Base-by-base conservation (phyloP, 2,113 vertebrate genomes). In the Oncorhynchus gorbuscha region DNA sequence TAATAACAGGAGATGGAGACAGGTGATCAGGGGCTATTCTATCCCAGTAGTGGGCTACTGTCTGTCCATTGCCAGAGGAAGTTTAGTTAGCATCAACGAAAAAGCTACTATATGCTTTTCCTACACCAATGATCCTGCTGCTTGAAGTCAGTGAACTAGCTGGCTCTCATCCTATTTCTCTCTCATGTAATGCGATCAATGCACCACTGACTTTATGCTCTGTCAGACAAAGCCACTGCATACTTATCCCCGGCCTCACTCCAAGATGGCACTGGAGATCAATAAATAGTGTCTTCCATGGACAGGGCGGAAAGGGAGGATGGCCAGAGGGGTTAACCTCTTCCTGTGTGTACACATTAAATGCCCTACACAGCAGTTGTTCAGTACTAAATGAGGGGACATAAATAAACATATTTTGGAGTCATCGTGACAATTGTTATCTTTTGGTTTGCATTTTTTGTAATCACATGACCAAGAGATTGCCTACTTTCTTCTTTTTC, bases 191-290 rank as follows among this genome's bases (percentile, higher is more conserved):
- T 71, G 70, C 16, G 78, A 80, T 86, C 6, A 32, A 72, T 58
- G 49, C 51, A 14, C 28, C 18, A 14, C 16, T 72, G 71, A 72
- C 35, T 69, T 69, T 39, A 32, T 39, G 70, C 65, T 64, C 66
- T 76, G 59, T 24, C 65, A 77, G 26, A 55, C 55, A 48, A 67
- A 77, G 68, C 49, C 51, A 78, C 75, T 75, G 71, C 75, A 86
- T 79, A 81, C 77, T 76, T 77, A 62, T 71, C 77, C 22, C 45
- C 55, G n/a, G 1, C 26, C 11, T 71, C 30, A 24, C 55, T 35
- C 11, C 4, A 55, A 58, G 12, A 77, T 12, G 58, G 79, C 69
- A 70, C 45, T 74, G 73, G 26, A 59, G 61, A 81, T 84, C 76
- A 71, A 72, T 82, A 72, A 61, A 76, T 79, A 16, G n/a, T 14